Evolutionary conservation across 2,113 vertebrate species (phyloP), one percentile per base, ranked within the genome.

Genomic region (Ondatra zibethicus): DNA sequence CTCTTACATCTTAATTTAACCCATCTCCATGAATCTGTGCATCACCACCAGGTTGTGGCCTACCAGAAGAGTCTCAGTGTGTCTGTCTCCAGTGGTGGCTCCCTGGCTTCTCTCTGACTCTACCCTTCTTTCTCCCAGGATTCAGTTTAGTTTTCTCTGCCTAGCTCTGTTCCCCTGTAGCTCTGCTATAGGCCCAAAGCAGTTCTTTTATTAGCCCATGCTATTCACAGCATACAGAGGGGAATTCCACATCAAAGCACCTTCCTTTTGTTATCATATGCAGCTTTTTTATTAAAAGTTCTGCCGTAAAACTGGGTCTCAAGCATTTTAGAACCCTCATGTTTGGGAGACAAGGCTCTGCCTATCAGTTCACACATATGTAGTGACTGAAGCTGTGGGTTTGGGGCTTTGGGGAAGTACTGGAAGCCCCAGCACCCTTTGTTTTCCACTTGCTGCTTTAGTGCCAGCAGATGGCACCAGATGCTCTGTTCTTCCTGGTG

Each of bases 391-490:
- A 42, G 89, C n/a, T 36, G 17, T 61, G 36, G n/a, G 23, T 52
- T 63, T 13, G 33, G 25, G 19, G 2, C 55, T 55, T 29, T n/a
- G 70, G 65, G 19, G 33, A 39, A 88, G 29, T 61, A 16, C 66
- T 73, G 12, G 58, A 61, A 63, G 27, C 36, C 3, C 86, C 7
- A 45, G 75, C 33, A 70, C 88, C 31, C n/a, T 88, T 93, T 94
- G 76, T 90, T 93, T 91, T 95, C 63, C 61, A 47, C 39, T 81
- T 90, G 77, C 65, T 73, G 63, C 87, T 86, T 94, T 29, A 19
- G 73, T 47, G 94, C 97, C 98, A 97, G 97, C 82, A 98, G 98
- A 72, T 97, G 98, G 98, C 98, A 96, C 96, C 96, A 98, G 82
- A 91, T 77, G 86, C 77, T 45, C 50, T 88, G 47, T 97, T 86